Evolutionary conservation across 2,113 vertebrate genomes (phyloP).

Genomic region (Platycercus adscitus): DNA sequence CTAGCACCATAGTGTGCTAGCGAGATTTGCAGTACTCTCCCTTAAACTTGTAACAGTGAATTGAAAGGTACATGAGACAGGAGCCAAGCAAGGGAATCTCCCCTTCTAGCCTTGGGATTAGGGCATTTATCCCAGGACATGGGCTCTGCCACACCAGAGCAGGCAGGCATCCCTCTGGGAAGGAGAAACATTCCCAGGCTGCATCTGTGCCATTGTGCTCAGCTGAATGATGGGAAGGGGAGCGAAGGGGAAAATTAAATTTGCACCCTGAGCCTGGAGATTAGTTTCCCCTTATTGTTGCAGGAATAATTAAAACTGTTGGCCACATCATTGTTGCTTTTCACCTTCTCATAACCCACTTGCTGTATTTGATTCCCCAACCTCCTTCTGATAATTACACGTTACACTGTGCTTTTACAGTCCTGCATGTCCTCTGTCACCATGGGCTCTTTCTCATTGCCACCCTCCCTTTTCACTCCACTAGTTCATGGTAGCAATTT

Average conservation of each 20-base stretch:
- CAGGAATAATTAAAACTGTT: neutral
- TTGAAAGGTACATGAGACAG: neutral
- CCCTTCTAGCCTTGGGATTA: neutral
- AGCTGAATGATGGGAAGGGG: slow-evolving; percentile 11
- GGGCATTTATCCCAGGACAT: neutral
- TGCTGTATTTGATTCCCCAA: neutral
- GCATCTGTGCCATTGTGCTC: neutral
- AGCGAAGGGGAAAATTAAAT: neutral
- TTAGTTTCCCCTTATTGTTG: slow-evolving; percentile 26
- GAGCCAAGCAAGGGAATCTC: neutral
- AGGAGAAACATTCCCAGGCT: neutral
- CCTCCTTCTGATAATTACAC: neutral
- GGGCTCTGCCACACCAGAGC: neutral
- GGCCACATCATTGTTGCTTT: neutral
- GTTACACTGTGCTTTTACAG: fast-evolving
- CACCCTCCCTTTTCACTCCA: neutral
- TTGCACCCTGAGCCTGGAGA: neutral
- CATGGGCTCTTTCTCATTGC: neutral
- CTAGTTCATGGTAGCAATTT: neutral
- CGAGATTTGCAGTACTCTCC: neutral
- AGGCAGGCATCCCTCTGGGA: neutral
- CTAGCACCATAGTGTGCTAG: neutral
- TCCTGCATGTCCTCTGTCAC: neutral
- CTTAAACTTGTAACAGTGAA: neutral
- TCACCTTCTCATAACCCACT: neutral